Base-by-base conservation (phyloP, 2,113 vertebrate genomes). In the Choloepus hoffmanni region DNA sequence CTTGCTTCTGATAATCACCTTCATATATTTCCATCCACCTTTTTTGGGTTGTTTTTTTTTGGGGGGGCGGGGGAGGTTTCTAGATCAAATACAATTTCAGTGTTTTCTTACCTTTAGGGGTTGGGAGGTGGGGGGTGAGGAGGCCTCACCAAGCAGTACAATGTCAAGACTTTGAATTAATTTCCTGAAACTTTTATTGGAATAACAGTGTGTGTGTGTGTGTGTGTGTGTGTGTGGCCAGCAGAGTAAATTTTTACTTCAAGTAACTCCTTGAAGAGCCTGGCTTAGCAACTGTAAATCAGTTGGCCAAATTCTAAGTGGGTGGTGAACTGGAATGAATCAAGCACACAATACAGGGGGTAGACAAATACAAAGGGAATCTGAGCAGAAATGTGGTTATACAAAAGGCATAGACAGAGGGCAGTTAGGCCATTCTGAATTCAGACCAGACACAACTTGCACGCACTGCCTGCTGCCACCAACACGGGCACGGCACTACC, bases 291-390 rank as follows among this genome's bases (percentile, higher is more conserved):
- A 95, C 79, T 90, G 36, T 90, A 85, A 96, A 83, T 85, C 36
- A n/a, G 53, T 65, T 94, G 90, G 95, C 81, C 92, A 96, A 19
- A 95, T 92, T 95, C 94, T 88, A 78, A 82, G 67, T 40, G 85
- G 45, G 50, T 79, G 67, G 88, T 95, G 95, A 95, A 85, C 85
- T 84, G 94, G 95, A 98, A 98, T 83, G 77, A 95, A 96, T 70
- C 77, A 67, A 30, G 21, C 82, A 82, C 18, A 83, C 78, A 95
- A 89, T 45, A 45, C 70, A 65, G 19, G 19, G 48, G 10, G 28
- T 24, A 92, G 60, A 67, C 95, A 78, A 96, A 21, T 45, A 72
- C n/a, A 87, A 88, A 78, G 45, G 67, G 85, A 87, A 53, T 30
- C 18, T 19, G 11, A 92, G 40, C 53, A 95, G 90, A 93, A 96